Percentiles rank a stretch among this genome's conserved stretches.
phyloP scores from a whole-genome alignment of 2,888 invertebrate species.

The Lacanobia oleracea region DNA sequence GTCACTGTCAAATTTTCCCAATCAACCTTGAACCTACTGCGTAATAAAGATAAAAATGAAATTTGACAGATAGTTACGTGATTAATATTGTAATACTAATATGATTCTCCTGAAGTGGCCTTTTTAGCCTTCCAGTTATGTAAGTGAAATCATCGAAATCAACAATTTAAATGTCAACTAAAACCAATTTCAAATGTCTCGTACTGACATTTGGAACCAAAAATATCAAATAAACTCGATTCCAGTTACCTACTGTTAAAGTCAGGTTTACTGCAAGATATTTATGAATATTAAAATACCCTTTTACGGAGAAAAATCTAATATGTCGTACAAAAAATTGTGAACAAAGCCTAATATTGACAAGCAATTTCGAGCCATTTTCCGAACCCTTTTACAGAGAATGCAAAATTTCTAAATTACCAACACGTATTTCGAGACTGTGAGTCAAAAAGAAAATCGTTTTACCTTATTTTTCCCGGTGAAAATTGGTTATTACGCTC shows the following conservation, averaged over 20 bases:
- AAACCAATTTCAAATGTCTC: slow-evolving; percentile 48
- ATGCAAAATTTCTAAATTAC: slow-evolving; percentile 61
- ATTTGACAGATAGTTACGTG: too few relatives aligned
- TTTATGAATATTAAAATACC: slow-evolving; percentile 12
- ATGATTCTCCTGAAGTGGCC: too few relatives aligned
- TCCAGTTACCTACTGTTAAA: slow-evolving; percentile 30
- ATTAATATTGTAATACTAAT: too few relatives aligned
- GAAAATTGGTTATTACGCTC: slow-evolving; percentile 68
- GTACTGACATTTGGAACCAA: slow-evolving; percentile 44
- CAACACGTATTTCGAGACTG: slow-evolving; percentile 56
- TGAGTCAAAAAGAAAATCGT: slow-evolving; percentile 61
- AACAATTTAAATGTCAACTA: slow-evolving; percentile 42
- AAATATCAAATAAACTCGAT: slow-evolving; percentile 56
- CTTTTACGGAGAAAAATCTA: slow-evolving; percentile 7
- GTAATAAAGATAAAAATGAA: too few relatives aligned
- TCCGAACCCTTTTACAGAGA: slow-evolving; percentile 45
- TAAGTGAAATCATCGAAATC: slow-evolving; percentile 16
- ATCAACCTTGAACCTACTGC: too few relatives aligned
- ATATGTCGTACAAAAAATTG: slow-evolving; percentile 20
- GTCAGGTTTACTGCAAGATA: slow-evolving; percentile 4
- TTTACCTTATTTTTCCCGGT: slow-evolving; percentile 63
- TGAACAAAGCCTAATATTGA: slow-evolving; percentile 51
- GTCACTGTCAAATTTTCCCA: too few relatives aligned
- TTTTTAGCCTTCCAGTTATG: too few relatives aligned
- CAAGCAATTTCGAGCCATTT: slow-evolving; percentile 50